Evolutionary conservation across 2,888 invertebrate species (phyloP), one percentile per base, ranked within the genome.

Genomic region (Ectobius pallidus): DNA sequence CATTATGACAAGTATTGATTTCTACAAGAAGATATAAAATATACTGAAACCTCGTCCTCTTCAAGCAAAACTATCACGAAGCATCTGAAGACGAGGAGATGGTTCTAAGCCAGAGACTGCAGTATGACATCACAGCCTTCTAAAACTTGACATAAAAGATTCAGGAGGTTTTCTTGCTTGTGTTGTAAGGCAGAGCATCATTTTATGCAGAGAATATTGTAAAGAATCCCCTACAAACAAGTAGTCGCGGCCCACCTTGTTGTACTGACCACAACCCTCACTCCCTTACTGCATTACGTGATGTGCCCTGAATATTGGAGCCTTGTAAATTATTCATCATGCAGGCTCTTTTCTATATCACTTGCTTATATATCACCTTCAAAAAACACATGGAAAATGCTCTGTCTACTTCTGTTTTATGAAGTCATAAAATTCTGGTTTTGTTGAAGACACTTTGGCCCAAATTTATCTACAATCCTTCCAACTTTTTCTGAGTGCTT

Each of bases 341-440:
- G n/a, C 1, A n/a, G 32, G 7, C 16, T 27, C 30, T 22, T 32
- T 58, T 58, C 32, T 55, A 27, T 58, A 30, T 30, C 22, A 58
- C 58, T 58, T 30, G 27, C 27, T 30, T 32, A 30, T 58, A 58
- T 58, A 27, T 58, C 58, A 30, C 30, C 32, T 46, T 9, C 11
- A 58, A 25, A 30, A 52, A 52, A 30, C 3, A 58, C 25, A 58
- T 32, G 30, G 16, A 25, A 16, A 16, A 11, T 58, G 6, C n/a
- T 30, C n/a, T 30, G n/a, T 30, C 14, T 4, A n/a, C 18, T 22
- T 58, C 16, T 46, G 7, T 46, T 65, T 44, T 65, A 46, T 46
- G 44, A 6, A 18, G 20, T 39, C 42, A 30, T 65, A 65, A 65
- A 65, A 44, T 65, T 65, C 65, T 65, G 65, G 65, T 65, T 65